Evolutionary conservation across 2,888 invertebrate genomes (phyloP).

Genomic region (Caenorhabditis uteleia): DNA sequence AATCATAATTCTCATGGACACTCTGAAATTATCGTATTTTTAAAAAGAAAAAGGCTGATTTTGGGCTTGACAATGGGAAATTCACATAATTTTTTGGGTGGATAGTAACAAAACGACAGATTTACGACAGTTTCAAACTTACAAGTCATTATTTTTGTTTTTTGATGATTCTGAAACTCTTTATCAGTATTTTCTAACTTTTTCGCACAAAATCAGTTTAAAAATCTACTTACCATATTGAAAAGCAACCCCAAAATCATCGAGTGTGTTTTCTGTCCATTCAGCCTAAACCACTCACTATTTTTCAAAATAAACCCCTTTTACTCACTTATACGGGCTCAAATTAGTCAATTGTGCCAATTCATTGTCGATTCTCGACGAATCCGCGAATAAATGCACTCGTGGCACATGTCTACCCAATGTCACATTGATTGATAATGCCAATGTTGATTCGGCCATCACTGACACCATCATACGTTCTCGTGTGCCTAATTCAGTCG

Average conservation of each 20-base stretch:
- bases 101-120: constrained; percentile 3
- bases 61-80: neutral
- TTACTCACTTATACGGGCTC: constrained; percentile 52
- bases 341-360: constrained; percentile 54
- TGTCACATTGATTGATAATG: constrained; percentile 86
- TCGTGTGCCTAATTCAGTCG: constrained; percentile 90
- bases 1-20: constrained; percentile 81
- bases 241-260: constrained; percentile 43
- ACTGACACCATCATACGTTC: constrained; percentile 87
- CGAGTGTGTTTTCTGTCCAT: constrained; percentile 52
- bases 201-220: neutral
- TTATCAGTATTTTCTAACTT: neutral
- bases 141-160: neutral
- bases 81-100: constrained; percentile 1
- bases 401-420: constrained; percentile 73
- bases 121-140: neutral
- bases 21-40: constrained; percentile 49
- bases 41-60: constrained; percentile 4
- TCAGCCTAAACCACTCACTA: constrained; percentile 7
- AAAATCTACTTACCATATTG: constrained; percentile 39
- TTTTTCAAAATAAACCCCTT: neutral
- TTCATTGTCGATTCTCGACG: constrained; percentile 57
- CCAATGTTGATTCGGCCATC: constrained; percentile 79
- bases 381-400: constrained; percentile 58
- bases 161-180: neutral